Percentiles rank a stretch among this genome's conserved stretches.
Conservation (phyloP, 2,797 vertebrate species). For the Acanthiza pusilla region DNA sequence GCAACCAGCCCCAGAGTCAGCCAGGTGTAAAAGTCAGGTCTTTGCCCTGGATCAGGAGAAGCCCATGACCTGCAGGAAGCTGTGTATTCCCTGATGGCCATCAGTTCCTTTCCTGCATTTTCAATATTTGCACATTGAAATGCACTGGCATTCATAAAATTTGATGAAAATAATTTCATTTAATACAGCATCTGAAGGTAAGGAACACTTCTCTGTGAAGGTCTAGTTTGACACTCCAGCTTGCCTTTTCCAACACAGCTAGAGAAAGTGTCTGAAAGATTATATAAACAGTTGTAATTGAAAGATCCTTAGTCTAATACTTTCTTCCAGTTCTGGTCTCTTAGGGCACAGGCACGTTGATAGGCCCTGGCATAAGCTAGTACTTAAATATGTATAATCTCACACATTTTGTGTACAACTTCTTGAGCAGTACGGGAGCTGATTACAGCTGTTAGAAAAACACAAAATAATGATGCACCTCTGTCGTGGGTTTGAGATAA, state of each 20-base stretch:
- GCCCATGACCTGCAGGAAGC: not conserved
- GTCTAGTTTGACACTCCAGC: not conserved
- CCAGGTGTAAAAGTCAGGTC: not conserved
- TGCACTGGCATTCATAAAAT: not conserved
- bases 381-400: not conserved
- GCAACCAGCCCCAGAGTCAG: not conserved
- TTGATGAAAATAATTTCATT: not conserved
- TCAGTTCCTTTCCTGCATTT: fast-evolving
- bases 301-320: not conserved
- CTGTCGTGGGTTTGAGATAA: no score
- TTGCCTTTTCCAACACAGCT: not conserved
- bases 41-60: not conserved
- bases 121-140: not conserved
- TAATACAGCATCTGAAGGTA: not conserved
- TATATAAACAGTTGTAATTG: not conserved
- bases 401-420: not conserved
- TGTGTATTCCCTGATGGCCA: fast-evolving
- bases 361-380: not conserved
- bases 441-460: not conserved
- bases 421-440: not conserved
- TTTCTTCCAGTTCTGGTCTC: not conserved
- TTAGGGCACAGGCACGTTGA: not conserved
- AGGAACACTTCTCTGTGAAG: not conserved
- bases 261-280: not conserved
- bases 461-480: not conserved